Evolutionary conservation across 2,113 vertebrate species (phyloP).

Genomic region (Myotis yumanensis): DNA sequence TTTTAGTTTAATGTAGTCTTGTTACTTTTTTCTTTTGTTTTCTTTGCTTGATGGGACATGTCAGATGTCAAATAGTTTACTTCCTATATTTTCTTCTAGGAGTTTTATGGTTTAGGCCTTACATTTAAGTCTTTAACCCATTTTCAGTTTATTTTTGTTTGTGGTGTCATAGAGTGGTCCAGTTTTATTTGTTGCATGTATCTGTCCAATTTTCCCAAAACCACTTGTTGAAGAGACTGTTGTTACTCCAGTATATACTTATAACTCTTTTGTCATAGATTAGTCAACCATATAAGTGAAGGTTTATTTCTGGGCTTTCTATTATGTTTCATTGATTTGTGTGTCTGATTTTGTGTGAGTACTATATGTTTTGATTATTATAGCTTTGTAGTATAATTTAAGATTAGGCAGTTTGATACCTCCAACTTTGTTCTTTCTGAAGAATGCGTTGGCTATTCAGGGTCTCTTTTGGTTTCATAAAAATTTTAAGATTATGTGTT

Average conservation of each 20-base stretch:
- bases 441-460: not conserved
- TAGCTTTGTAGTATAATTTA: not conserved
- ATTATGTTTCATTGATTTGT: not conserved
- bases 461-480: not conserved
- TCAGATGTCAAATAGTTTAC: not conserved
- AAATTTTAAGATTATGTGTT: not conserved
- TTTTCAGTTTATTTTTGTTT: not conserved
- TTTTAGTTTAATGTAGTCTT: not conserved
- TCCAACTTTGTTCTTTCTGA: not conserved
- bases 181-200: not conserved
- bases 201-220: not conserved
- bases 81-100: not conserved
- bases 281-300: not conserved
- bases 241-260: not conserved
- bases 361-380: not conserved
- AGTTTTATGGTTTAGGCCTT: not conserved
- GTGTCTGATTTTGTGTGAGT: not conserved
- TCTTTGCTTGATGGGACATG: not conserved
- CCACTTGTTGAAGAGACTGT: not conserved
- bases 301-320: not conserved
- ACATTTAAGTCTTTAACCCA: not conserved
- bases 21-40: not conserved
- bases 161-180: not conserved
- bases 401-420: not conserved
- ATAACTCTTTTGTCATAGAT: not conserved